Conservation (phyloP, 2,113 vertebrate genomes). For the Poecilia latipinna region DNA sequence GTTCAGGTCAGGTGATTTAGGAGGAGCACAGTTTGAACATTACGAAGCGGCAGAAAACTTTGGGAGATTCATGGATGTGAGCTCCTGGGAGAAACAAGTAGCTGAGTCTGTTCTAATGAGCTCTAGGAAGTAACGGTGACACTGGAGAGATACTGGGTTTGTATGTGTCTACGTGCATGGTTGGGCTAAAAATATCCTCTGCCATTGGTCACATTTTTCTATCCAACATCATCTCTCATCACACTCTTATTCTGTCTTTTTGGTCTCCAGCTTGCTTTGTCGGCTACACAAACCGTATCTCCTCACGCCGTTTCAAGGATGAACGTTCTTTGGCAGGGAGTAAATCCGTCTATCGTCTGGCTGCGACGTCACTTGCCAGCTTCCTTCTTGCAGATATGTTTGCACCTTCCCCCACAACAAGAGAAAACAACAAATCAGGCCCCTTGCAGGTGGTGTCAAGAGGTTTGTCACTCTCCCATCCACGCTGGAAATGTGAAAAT, state of each 20-base stretch:
- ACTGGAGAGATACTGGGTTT: background rate
- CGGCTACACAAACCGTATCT: background rate
- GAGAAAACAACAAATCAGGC: constrained; percentile 22
- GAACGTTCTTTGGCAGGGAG: background rate
- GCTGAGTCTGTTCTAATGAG: constrained; percentile 41
- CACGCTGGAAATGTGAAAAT: constrained; percentile 36
- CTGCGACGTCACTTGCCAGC: constrained; percentile 1
- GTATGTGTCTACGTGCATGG: background rate
- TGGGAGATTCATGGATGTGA: constrained; percentile 48
- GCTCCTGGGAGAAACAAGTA: constrained; percentile 17
- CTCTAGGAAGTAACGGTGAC: constrained; percentile 24
- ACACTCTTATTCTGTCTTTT: background rate
- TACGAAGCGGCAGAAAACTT: constrained; percentile 28
- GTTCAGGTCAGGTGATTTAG: constrained; percentile 51
- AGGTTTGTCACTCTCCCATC: constrained; percentile 34
- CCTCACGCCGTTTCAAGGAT: background rate
- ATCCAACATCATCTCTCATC: background rate
- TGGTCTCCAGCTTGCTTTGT: background rate
- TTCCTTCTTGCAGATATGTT: background rate
- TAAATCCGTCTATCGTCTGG: background rate
- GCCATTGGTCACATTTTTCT: background rate
- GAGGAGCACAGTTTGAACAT: constrained; percentile 41
- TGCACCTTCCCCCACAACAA: constrained; percentile 18
- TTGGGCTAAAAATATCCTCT: background rate
- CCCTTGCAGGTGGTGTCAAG: constrained; percentile 19